Base-by-base conservation (phyloP, 2,888 invertebrate genomes). In the Malthinus flaveolus region DNA sequence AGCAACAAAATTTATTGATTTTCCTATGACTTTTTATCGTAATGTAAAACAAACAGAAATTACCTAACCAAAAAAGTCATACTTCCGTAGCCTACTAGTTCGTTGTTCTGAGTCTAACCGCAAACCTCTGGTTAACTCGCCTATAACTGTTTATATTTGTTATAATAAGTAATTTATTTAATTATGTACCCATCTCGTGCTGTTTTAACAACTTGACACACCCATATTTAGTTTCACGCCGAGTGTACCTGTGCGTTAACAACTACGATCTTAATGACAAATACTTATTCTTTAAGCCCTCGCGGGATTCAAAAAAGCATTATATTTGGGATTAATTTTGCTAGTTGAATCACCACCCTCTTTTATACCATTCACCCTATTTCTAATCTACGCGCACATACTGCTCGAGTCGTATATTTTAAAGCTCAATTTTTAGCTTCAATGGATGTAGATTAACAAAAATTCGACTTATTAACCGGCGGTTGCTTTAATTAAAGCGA, bases 191-290 rank as follows among this genome's bases (percentile, higher is more conserved):
- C 23, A 23, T 23, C 44, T 34, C 51, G 42, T 23, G 33, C 51
- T 32, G 44, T n/a, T 51, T 51, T 44, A 23, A 51, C 35, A 34
- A 51, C 51, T 23, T 31, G 46, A 52, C 46, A 52, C 46, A 23
- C 35, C 52, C 52, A 52, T 52, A 52, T 52, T 45, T 45, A 52
- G 52, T 31, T 15, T 6, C 35, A 11, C 34, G 11, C 45, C 31
- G 35, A 13, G 45, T 46, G 52, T 44, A 51, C 34, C 39, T 42
- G n/a, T n/a, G 15, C 39, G 15, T 42, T 42, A 42, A 42, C 23
- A 23, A 15, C 39, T 42, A 23, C 39, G 23, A 13, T 42, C 23
- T 42, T 42, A 13, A 42, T 15, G n/a, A 9, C 39, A 6, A 42
- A 42, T 9, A 42, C 15, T 42, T 42, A n/a, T 42, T 9, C n/a